Evolutionary conservation across 2,113 vertebrate genomes (phyloP).

Genomic region (Hepsetus odoe): DNA sequence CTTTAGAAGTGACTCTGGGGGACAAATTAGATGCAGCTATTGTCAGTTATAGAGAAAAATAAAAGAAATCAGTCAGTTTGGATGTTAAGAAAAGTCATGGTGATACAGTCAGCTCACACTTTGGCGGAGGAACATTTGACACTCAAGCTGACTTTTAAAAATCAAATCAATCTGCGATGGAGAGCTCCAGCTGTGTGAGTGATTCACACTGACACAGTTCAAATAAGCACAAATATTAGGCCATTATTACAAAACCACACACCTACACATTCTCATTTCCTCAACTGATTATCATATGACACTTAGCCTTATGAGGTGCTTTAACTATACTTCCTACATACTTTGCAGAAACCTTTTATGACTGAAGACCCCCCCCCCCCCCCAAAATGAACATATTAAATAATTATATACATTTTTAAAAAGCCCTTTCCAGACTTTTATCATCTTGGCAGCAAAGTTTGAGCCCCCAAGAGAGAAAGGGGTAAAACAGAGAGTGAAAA

Average conservation of each 20-base stretch:
- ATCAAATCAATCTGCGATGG: constrained; percentile 10
- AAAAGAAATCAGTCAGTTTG: constrained; percentile 41
- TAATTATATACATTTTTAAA: too few relatives aligned
- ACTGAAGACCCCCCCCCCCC: too few relatives aligned
- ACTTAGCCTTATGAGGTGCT: too few relatives aligned
- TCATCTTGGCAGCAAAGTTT: background rate
- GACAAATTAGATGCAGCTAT: constrained; percentile 44
- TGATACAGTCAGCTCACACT: background rate
- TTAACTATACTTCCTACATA: too few relatives aligned
- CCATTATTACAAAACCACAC: too few relatives aligned
- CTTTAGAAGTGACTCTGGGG: constrained; percentile 54
- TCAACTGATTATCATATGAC: too few relatives aligned
- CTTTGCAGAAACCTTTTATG: too few relatives aligned
- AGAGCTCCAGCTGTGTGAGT: background rate
- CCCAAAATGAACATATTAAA: too few relatives aligned
- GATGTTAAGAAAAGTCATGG: constrained; percentile 5
- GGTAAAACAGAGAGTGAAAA: background rate
- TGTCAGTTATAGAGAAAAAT: constrained; percentile 38
- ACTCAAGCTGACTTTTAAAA: background rate
- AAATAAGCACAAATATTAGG: too few relatives aligned
- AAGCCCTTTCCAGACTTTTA: background rate
- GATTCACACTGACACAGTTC: too few relatives aligned
- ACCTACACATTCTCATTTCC: background rate
- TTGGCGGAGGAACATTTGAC: background rate
- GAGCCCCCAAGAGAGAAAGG: background rate